Evolutionary conservation across 1,140 invertebrate species (phyloP), one percentile per base, ranked within the genome.

Genomic region (Sweltsa coloradensis): DNA sequence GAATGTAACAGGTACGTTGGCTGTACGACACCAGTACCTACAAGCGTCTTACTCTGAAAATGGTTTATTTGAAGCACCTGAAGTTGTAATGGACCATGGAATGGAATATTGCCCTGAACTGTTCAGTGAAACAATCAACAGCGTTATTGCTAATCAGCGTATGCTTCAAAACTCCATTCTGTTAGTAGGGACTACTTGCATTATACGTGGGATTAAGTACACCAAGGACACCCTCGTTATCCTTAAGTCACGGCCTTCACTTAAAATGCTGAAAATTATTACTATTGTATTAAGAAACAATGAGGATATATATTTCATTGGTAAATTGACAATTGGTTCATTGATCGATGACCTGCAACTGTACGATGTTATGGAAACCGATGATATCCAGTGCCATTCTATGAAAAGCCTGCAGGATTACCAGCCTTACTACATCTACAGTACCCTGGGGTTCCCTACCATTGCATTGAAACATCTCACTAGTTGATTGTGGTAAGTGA

Each of bases 1-100:
- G 48, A 53, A 53, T 47, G 51, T 53, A 29, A 16, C 39, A 22
- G 26, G 31, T 36, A 43, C 36, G 22, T 45, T 25, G 21, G 29
- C 21, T 45, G 11, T 26, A 26, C 41, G 34, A 34, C 26, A 42
- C 23, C 41, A 42, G 24, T 42, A 22, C 18, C 41, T 42, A 4
- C 18, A 21, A 23, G 41, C 41, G 23, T 37, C 36, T 19, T 37
- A 37, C n/a, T 37, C 36, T 37, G 36, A 37, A 37, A 5, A 37
- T 5, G 23, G 36, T 37, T 9, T 37, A 16, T 7, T 37, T n/a
- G 5, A 11, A n/a, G n/a, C n/a, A n/a, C n/a, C n/a, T 37, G 36
- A 37, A 37, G 18, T 22, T 19, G 18, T 22, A 19, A 22, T 37
- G 36, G 23, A 37, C 36, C 18, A 37, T 37, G 36, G 36, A 37